Base-by-base conservation (phyloP, 2,888 invertebrate species). In the Lissonota sp. region DNA sequence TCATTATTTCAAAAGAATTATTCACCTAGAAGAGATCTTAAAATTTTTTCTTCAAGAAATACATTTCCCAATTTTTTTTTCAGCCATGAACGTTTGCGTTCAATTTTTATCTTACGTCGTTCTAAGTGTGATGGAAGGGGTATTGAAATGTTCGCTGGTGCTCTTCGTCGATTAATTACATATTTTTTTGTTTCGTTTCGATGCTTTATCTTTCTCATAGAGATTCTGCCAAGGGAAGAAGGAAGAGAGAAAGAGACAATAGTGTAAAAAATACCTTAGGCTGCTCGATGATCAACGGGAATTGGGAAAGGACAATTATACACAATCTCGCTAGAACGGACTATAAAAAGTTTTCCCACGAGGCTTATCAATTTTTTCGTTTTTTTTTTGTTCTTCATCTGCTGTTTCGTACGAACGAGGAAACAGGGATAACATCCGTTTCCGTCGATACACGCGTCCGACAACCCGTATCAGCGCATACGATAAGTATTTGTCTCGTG, bases 401-500 rank as follows among this genome's bases (percentile, higher is more conserved):
- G n/a, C n/a, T 57, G 57, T 46, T 5, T 4, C n/a, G 46, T 37
- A 14, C 58, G 74, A 66, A 81, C 53, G 81, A 78, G 69, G 49
- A 63, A 62, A 40, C 60, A 44, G 55, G 66, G 57, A 42, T 26
- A 51, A 70, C 58, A 63, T 81, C 70, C 78, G 81, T 51, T 70
- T 63, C 76, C 53, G 12, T 42, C 49, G 37, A 58, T 49, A 51
- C 12, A 58, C 67, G 51, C 10, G 26, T 26, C 26, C 26, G 51
- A 73, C 5, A 49, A 66, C 6, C 16, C 62, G 60, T 81, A 89
- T 95, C 95, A 98, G 93, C 98, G 97, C 98, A 98, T 98, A 88
- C 98, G 94, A 91, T 98, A 98, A 90, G 96, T 95, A 91, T 98
- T 98, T 85, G 95, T 95, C 94, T 98, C 98, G 84, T 96, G 95